These are phyloP conservation scores for Gobio gobio DNA, from an alignment of 2,113 vertebrate species.

Conservation along the genomic window DNA sequence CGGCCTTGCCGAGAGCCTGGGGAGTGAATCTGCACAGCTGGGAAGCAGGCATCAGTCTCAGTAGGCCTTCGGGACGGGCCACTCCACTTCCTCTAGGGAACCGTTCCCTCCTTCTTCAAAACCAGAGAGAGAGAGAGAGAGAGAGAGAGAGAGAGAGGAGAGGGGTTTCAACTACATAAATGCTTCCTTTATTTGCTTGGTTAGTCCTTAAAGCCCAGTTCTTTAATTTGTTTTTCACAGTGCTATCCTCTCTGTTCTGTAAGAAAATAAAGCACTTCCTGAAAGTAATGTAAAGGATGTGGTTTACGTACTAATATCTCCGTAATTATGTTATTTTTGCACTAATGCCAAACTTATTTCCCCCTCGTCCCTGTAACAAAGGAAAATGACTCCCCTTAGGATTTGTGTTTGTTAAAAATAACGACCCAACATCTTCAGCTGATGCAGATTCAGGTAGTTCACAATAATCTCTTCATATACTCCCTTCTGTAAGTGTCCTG, in stretches of 20 bases:
- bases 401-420: conserved; percentile 15
- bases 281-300: conserved; percentile 56
- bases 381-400: conserved; percentile 40
- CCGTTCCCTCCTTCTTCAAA: conserved; percentile 71
- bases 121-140: conserved; percentile 61
- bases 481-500: not conserved
- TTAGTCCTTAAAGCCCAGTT: conserved; percentile 25
- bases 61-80: conserved; percentile 70
- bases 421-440: not conserved
- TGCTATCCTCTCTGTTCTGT: conserved; percentile 27
- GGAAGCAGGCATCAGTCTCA: conserved; percentile 78
- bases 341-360: conserved; percentile 56
- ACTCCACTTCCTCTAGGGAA: conserved; percentile 70
- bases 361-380: conserved; percentile 45
- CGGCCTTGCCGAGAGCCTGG: conserved; percentile 43
- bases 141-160: not conserved
- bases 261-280: conserved; percentile 38
- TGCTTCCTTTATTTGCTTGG: conserved; percentile 19
- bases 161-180: conserved; percentile 5
- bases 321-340: conserved; percentile 55
- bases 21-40: conserved; percentile 79
- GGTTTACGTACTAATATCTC: conserved; percentile 41
- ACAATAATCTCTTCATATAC: not conserved
- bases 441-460: not conserved
- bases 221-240: conserved; percentile 44